These are phyloP conservation scores for Rapana venosa DNA, from an alignment of 2,888 invertebrate species.

Conservation along the genomic window DNA sequence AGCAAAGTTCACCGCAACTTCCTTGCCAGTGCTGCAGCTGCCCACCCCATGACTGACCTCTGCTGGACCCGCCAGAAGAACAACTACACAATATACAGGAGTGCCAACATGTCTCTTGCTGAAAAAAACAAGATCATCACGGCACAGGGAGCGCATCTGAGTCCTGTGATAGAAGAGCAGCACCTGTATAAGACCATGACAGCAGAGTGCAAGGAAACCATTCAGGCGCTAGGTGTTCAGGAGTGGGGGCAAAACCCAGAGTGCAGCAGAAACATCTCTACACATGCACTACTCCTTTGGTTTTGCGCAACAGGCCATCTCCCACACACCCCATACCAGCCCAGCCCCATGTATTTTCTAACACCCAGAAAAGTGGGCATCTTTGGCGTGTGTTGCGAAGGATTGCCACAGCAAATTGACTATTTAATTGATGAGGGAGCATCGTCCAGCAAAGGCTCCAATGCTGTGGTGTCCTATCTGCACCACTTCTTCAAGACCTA, in stretches of 20 bases:
- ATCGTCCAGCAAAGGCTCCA: conserved; percentile 43
- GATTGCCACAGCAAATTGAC: conserved; percentile 52
- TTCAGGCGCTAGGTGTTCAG: background rate
- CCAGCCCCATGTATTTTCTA: conserved; percentile 58
- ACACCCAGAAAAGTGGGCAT: conserved; percentile 57
- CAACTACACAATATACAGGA: conserved; percentile 23
- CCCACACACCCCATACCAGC: conserved; percentile 56
- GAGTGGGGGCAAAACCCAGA: background rate
- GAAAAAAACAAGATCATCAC: background rate
- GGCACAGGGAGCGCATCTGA: background rate
- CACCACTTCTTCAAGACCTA: conserved; percentile 43
- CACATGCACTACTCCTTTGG: conserved; percentile 55
- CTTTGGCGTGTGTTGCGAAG: conserved; percentile 41
- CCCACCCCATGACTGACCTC: conserved; percentile 46
- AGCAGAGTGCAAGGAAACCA: background rate
- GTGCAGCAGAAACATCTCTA: no score
- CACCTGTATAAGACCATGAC: background rate
- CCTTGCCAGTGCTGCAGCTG: background rate
- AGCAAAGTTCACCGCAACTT: background rate
- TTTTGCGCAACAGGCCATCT: conserved; percentile 57
- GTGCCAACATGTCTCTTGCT: background rate
- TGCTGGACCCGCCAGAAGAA: conserved; percentile 52
- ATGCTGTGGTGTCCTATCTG: conserved; percentile 37
- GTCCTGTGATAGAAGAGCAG: background rate
- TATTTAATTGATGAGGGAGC: conserved; percentile 58